Evolutionary conservation across 2,888 invertebrate species (phyloP), one percentile per base, ranked within the genome.

Genomic region (Parelbella ahira): DNA sequence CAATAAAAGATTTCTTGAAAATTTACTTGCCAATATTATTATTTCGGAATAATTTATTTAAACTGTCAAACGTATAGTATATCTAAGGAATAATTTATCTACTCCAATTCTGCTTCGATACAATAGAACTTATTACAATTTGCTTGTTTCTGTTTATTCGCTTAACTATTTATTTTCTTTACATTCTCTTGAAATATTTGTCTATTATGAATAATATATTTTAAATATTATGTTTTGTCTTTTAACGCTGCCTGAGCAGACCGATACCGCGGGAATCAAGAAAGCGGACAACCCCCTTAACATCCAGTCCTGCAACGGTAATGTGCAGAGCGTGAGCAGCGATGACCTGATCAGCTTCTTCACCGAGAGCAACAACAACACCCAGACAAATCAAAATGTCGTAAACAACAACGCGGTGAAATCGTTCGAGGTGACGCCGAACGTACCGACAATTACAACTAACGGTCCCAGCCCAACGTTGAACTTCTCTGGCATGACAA

Each of bases 351-450:
- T 78, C 12, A 65, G 75, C 39, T 51, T 80, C 19, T 39, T 39
- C 9, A 66, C 77, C 4, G 63, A 56, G 37, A 65, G 53, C 33
- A 33, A 30, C 8, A 27, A 39, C 20, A 63, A 50, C 38, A 64
- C 54, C 33, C 65, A 68, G 24, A 49, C 53, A 0, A 63, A 53
- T 2, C 69, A 76, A 37, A 74, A 68, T 32, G 44, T 63, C n/a
- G 73, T 77, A 39, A 83, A 83, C 25, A 82, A 82, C 50, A 83
- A 81, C 48, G 82, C 81, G 36, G 33, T 71, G 9, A 58, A 55
- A 2, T 53, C 66, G 1, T 63, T 74, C 0, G 71, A 66, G 50
- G 38, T 55, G 1, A 59, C 72, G 0, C 66, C 78, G 0, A 56
- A 23, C 13, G 24, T 38, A 13, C 33, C 41, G 5, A 33, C 25